A percentile compares a stretch with the other conserved stretches of the same genome.
Conservation (phyloP, 2,797 vertebrate genomes). For the Austrolebias charrua region DNA sequence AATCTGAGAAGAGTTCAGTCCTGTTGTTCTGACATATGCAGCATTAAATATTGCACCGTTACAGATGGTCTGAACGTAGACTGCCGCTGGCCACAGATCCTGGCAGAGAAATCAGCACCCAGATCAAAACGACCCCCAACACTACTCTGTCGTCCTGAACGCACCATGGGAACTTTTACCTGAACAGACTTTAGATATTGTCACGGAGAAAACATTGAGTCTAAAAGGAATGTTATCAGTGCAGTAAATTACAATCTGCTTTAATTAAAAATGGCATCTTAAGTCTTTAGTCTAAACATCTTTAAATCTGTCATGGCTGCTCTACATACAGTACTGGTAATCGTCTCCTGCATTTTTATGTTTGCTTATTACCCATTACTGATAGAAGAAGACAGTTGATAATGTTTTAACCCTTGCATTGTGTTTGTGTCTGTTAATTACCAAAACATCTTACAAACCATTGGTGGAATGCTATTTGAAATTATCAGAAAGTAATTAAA, state of each 20-base stretch:
- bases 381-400: too few species aligned
- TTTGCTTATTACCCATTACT: not conserved
- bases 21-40: conserved; percentile 67
- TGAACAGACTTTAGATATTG: conserved; percentile 9
- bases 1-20: conserved; percentile 12
- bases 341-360: not conserved
- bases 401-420: too few species aligned
- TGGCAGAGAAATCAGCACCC: conserved; percentile 46
- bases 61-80: conserved; percentile 70
- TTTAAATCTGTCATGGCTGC: not conserved
- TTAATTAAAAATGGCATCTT: conserved; percentile 13
- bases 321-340: too few species aligned
- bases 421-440: too few species aligned
- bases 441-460: too few species aligned
- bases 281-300: not conserved
- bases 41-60: conserved; percentile 73
- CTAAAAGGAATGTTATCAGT: conserved; percentile 6
- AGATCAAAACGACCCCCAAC: conserved; percentile 20
- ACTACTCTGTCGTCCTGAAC: conserved; percentile 8
- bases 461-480: too few species aligned
- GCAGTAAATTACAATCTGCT: not conserved
- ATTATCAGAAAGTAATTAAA: too few species aligned
- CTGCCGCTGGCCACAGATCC: conserved; percentile 53
- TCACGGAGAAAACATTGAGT: not conserved
- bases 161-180: conserved; percentile 2